Evolutionary conservation across 2,888 invertebrate species (phyloP).

Genomic region (Mimumesa dahlbomi): DNA sequence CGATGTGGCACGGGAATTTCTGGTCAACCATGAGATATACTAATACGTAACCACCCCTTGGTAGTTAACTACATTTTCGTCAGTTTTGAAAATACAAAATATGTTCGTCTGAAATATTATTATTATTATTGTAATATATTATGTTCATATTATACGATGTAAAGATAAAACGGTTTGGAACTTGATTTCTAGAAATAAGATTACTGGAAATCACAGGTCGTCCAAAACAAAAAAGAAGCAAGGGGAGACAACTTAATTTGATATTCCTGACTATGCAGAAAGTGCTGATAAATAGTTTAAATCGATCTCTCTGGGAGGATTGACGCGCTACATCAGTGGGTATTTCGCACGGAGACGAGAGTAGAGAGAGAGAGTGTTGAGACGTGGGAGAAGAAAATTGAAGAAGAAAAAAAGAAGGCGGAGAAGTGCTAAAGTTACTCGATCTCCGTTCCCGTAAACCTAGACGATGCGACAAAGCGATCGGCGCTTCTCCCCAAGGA

Average conservation of each 20-base stretch:
- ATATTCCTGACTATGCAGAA: slow-evolving; percentile 22
- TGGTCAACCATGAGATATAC: too few species aligned
- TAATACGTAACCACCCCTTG: too few species aligned
- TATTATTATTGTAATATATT: too few species aligned
- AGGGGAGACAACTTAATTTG: not conserved
- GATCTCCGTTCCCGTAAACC: slow-evolving; percentile 58
- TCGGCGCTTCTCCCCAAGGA: slow-evolving; percentile 39
- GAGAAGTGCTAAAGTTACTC: slow-evolving; percentile 50
- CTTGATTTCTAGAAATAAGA: too few species aligned
- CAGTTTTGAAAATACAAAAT: too few species aligned
- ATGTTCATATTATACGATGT: too few species aligned
- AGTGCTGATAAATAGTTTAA: slow-evolving; percentile 18
- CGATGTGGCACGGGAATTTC: not conserved
- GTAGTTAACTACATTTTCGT: too few species aligned
- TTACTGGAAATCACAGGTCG: too few species aligned
- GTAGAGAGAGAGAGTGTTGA: not conserved
- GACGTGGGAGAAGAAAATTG: slow-evolving; percentile 25
- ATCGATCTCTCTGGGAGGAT: slow-evolving; percentile 27
- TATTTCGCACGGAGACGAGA: not conserved
- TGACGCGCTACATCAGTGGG: slow-evolving; percentile 2
- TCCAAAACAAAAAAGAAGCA: not conserved
- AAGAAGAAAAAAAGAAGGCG: slow-evolving; percentile 7
- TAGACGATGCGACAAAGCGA: slow-evolving; percentile 67
- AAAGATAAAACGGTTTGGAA: too few species aligned
- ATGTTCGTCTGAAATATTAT: too few species aligned